phyloP scores from a whole-genome alignment of 2,888 invertebrate species.

The Aleiodes alternator region DNA sequence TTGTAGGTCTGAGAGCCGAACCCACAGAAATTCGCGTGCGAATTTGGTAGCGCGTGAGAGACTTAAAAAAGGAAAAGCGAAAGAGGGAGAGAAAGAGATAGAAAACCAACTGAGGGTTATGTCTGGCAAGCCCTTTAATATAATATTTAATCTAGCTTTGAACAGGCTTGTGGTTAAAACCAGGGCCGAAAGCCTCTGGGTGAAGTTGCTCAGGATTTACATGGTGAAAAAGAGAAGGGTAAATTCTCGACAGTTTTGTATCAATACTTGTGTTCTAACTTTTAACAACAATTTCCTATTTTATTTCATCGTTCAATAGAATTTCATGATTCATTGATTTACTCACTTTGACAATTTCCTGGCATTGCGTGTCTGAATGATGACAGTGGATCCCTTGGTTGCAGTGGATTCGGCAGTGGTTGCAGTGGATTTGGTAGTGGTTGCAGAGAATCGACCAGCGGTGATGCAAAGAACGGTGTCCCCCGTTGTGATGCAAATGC shows the following conservation, averaged over 20 bases:
- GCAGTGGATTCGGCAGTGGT: slow-evolving; percentile 77
- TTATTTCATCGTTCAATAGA: background rate
- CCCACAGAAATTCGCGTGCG: slow-evolving; percentile 37
- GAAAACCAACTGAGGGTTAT: background rate
- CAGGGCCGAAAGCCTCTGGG: slow-evolving; percentile 52
- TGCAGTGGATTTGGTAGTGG: slow-evolving; percentile 72
- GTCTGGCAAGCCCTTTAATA: slow-evolving; percentile 74
- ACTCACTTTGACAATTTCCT: slow-evolving; percentile 94
- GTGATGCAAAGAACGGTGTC: slow-evolving; percentile 72
- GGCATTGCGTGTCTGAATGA: slow-evolving; percentile 93
- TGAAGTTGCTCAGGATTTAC: slow-evolving; percentile 31
- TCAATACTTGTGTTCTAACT: background rate
- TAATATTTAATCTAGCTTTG: slow-evolving; percentile 76
- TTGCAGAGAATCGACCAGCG: slow-evolving; percentile 72
- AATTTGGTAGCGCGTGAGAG: slow-evolving; percentile 41
- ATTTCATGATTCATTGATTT: slow-evolving; percentile 52
- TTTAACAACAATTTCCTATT: background rate
- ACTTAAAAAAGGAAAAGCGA: slow-evolving; percentile 22
- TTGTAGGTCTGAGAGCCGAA: slow-evolving; percentile 33
- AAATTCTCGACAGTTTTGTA: background rate
- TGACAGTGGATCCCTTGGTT: slow-evolving; percentile 88
- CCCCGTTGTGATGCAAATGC: slow-evolving; percentile 83
- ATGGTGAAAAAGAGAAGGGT: slow-evolving; percentile 18
- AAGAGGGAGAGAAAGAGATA: background rate
- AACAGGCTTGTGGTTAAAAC: slow-evolving; percentile 75